These are phyloP conservation scores for Drosophila chauvacae DNA, from an alignment of 1,140 invertebrate species.

Conservation along the genomic window DNA sequence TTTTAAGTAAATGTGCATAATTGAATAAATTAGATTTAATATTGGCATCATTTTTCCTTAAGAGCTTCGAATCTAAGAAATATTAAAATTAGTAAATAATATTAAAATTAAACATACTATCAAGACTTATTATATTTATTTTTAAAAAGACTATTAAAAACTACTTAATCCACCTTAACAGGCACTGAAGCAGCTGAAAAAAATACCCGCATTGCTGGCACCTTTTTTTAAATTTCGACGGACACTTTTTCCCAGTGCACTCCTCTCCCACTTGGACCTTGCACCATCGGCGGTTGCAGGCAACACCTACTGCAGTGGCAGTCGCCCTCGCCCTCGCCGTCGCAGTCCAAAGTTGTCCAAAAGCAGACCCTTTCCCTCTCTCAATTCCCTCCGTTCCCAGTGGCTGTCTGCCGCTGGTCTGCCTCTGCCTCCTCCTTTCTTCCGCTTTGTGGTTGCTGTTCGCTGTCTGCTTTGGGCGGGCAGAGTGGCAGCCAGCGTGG, in stretches of 20 bases:
- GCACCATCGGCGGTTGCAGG: slow-evolving; percentile 63
- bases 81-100: too few species aligned
- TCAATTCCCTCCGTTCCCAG: not conserved
- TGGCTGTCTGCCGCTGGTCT: slow-evolving; percentile 33
- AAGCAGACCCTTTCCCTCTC: slow-evolving; percentile 1
- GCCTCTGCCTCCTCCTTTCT: slow-evolving; percentile 12
- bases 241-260: slow-evolving; percentile 17
- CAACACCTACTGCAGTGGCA: slow-evolving; percentile 60
- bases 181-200: too few species aligned
- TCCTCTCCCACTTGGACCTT: slow-evolving; percentile 46
- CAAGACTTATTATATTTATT: too few species aligned
- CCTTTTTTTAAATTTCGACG: not conserved
- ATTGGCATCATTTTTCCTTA: too few species aligned
- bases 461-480: slow-evolving; percentile 16
- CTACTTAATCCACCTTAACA: too few species aligned
- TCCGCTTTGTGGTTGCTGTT: slow-evolving; percentile 62
- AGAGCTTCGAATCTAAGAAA: too few species aligned
- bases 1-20: too few species aligned
- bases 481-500: slow-evolving; percentile 9
- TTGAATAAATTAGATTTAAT: too few species aligned
- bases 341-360: slow-evolving; percentile 42
- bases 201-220: not conserved
- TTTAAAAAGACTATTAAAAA: too few species aligned
- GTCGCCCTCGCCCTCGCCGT: not conserved
- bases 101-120: too few species aligned